A percentile compares a stretch with the other conserved stretches of the same genome.
Conservation (phyloP, 2,797 vertebrate species). For the Myotis vivesi region DNA sequence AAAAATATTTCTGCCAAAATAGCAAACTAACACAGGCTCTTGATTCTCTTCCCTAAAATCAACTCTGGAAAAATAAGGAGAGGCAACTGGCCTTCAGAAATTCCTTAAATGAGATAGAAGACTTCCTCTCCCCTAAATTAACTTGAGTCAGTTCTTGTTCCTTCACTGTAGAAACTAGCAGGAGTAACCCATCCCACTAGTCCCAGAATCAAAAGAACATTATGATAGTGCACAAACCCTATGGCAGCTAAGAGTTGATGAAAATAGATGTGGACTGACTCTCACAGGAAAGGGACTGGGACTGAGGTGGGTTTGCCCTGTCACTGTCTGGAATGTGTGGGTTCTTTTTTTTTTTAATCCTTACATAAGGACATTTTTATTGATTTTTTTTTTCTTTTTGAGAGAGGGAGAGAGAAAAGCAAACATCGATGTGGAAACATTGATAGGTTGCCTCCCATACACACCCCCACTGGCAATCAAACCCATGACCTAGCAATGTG, state of each 20-base stretch:
- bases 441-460: background rate
- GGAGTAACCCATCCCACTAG: background rate
- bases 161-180: background rate
- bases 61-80: background rate
- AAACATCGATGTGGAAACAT: background rate
- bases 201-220: background rate
- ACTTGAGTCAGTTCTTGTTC: background rate
- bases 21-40: background rate
- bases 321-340: background rate
- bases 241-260: background rate
- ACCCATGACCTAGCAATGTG: background rate
- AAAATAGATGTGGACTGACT: background rate
- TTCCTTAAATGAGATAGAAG: background rate
- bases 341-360: background rate
- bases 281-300: background rate
- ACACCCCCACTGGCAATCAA: background rate
- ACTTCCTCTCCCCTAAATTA: background rate
- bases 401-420: no score
- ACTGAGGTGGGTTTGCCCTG: background rate
- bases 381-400: background rate
- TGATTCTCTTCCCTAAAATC: conserved; percentile 1
- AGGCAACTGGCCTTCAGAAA: background rate
- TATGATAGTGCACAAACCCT: background rate
- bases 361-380: background rate
- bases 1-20: conserved; percentile 1